Base-by-base conservation (phyloP, 2,113 vertebrate species). In the Misgurnus mizolepis region DNA sequence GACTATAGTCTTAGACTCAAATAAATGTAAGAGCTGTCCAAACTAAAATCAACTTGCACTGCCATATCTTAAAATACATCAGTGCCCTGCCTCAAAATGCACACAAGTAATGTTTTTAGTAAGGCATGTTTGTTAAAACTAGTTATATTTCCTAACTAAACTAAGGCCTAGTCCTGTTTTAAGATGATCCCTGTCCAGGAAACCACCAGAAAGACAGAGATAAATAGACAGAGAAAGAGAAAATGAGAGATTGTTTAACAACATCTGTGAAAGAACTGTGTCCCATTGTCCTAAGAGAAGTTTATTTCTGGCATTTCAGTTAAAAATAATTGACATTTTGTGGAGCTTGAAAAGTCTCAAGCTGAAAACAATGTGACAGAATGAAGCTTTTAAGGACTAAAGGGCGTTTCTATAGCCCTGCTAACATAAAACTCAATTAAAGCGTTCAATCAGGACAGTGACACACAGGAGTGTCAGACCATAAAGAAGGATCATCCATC, bases 271-370 rank as follows among this genome's bases (percentile, higher is more conserved):
- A 34, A 34, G 27, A 34, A 34, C 27, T 34, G 27, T 34, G 27
- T 34, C 27, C 27, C 1, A 3, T 34, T 34, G 27, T 34, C 27
- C 27, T 34, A 2, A 34, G 45, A 39, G 49, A 72, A 14, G 60
- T 85, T 82, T 85, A 82, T 73, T 85, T 55, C 66, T 27, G 68
- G 62, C 47, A 78, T 27, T 61, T 67, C 58, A 75, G 40, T 80
- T 47, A 45, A 17, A 67, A 81, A 78, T 75, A 82, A 66, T 12
- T 73, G 18, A 73, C 68, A 61, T 50, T 70, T 75, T 67, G 39
- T 17, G 15, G 12, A 53, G 39, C 27, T 65, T 50, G 18, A 69
- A 41, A 79, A 58, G n/a, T 72, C n/a, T 72, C 17, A 18, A 72
- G 53, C 7, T n/a, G 34, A 72, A 39, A 67, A 66, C 34, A 67